Conservation (phyloP, 2,888 invertebrate species). For the Beris morrisii region DNA sequence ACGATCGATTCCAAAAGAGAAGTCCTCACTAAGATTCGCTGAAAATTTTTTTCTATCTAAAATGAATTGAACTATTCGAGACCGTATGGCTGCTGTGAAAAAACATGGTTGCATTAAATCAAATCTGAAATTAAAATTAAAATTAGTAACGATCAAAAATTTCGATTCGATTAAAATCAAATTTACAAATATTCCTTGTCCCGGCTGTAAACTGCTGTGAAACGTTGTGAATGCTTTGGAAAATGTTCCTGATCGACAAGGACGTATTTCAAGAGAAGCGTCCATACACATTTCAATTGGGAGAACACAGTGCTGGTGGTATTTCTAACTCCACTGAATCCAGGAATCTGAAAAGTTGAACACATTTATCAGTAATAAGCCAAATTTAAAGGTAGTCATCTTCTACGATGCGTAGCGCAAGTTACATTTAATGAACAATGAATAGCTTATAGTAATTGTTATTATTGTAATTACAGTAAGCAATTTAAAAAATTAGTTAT, state of each 20-base stretch:
- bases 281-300: conserved; percentile 48
- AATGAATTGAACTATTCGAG: conserved; percentile 90
- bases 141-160: conserved; percentile 48
- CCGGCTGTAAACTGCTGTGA: conserved; percentile 85
- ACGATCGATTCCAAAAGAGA: conserved; percentile 79
- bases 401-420: no score
- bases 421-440: no score
- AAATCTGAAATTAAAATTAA: conserved; percentile 63
- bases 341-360: conserved; percentile 52
- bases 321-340: conserved; percentile 64
- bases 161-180: conserved; percentile 10
- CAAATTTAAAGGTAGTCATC: no score
- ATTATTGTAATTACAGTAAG: no score
- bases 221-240: conserved; percentile 75
- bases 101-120: conserved; percentile 79
- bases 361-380: no score
- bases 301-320: conserved; percentile 54
- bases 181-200: conserved; percentile 90
- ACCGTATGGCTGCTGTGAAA: conserved; percentile 83
- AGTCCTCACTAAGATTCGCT: conserved; percentile 65
- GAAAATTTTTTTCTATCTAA: conserved; percentile 84
- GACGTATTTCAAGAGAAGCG: conserved; percentile 47
- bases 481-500: no score
- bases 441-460: no score
- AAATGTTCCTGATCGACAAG: conserved; percentile 72